Evolutionary conservation across 2,888 invertebrate species (phyloP), one percentile per base, ranked within the genome.

Genomic region (Gymnoscelis rufifasciata): DNA sequence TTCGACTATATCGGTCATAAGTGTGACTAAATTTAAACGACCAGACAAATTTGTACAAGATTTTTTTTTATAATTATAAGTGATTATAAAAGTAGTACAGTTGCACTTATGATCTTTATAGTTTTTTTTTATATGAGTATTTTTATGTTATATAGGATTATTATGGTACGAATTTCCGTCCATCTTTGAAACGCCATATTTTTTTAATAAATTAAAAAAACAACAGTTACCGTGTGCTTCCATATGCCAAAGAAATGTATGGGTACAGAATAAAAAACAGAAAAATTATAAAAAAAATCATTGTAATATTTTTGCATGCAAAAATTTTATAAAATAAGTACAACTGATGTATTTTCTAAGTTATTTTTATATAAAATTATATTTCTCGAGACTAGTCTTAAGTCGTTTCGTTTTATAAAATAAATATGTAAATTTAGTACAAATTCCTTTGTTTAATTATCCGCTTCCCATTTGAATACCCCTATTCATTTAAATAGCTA

Each of bases 221-320:
- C n/a, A n/a, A 35, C 35, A 35, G 63, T 62, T 62, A 68, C 62
- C 66, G 63, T 61, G 68, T 70, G 71, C 66, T 68, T 70, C 64
- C 68, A 70, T 72, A 76, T 77, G 76, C 83, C 83, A 83, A 86
- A 86, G 86, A 86, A 62, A 72, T 68, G 67, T 76, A 65, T 76
- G 71, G 71, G 78, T 79, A 81, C 78, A 81, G 76, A 64, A n/a
- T n/a, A 57, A 57, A 56, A 57, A 59, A 57, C 55, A 59, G 44
- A 60, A 60, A 59, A 54, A 3, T 13, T 54, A 57, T 44, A 42
- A 60, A 61, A 55, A 64, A 56, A 61, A 45, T 59, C n/a, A n/a
- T 19, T 19, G 19, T 64, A 53, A 58, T 23, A 66, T 67, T 69
- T 68, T 73, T 78, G 79, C 82, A 81, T 82, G 78, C 69, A 72